Base-by-base conservation (phyloP, 64 coral and sea anemone genomes). In the Montipora efflorescens region DNA sequence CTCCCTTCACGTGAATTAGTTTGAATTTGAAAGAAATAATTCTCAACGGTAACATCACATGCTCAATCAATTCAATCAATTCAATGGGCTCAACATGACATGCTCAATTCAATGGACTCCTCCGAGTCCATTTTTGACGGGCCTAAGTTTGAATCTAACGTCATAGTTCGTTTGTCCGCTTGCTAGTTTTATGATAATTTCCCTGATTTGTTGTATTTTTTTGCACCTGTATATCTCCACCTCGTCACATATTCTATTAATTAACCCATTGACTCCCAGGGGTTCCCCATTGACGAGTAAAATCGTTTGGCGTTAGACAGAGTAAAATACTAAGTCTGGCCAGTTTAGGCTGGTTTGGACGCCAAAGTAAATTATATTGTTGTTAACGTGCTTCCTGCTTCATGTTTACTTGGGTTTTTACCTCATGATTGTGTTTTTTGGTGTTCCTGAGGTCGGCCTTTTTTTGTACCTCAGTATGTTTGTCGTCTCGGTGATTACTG, bases 71-170 rank as follows among this genome's bases (percentile, higher is more conserved):
- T 25, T 25, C 25, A 25, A 25, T 69, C 67, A 69, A 69, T 69
- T 69, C 67, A 69, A 69, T 69, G 4, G 67, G 67, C 25, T 25
- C 25, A 25, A 25, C 25, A 25, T 25, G 25, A 25, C 25, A 25
- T 25, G 25, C 25, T 25, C 25, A 25, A 25, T 25, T 25, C 25
- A 25, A 57, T 57, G 52, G 52, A 10, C 71, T 74, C 71, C 71
- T 74, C 71, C 71, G 71, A 74, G 71, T 74, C 71, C 71, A 74
- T 74, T 74, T 74, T 74, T 21, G 71, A 22, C 71, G 22, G 71
- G 71, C 71, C 71, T 64, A 16, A 6, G 67, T 71, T 71, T 19
- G 67, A 71, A 1, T 71, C 67, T 71, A 71, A 71, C 67, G 67
- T 71, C 8, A 71, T 71, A 57, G 52, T 57, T 57, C 52, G 52